Evolutionary conservation across 2,797 vertebrate species (phyloP), one percentile per base, ranked within the genome.

Genomic region (Morelia viridis): DNA sequence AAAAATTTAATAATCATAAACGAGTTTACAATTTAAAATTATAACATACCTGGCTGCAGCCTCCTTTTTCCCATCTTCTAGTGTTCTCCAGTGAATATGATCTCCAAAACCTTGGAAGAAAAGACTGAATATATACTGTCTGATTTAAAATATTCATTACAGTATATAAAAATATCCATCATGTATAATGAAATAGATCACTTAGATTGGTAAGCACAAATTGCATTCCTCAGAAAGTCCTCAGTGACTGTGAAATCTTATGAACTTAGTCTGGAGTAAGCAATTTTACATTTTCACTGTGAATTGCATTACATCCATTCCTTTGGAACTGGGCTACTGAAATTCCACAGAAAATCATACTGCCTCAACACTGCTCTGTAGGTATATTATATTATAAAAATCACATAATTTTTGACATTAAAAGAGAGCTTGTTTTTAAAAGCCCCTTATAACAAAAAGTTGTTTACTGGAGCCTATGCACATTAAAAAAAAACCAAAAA

Each of bases 21-120:
- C 61, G 88, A 80, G 8, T 61, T 62, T 62, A 12, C 87, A 88
- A 10, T 31, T 35, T 87, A 62, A 57, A 61, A 64, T 31, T 26
- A 9, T 7, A 85, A 90, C 94, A 95, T 98, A 99, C 99, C 99
- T 99, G 96, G 98, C 98, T 94, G 98, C 98, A 56, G 99, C 99
- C 95, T 99, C 99, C 89, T 97, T 99, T 97, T 98, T 99, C 90
- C 98, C 99, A 96, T 99, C 99, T 88, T 99, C 99, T 93, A 99
- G 96, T 7, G 98, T 98, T 96, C 99, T 98, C 99, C 99, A 99
- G 92, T 99, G 98, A 97, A 99, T 99, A 94, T 99, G 98, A 94
- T 99, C 99, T 93, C 99, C 99, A 95, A 99, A 99, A 89, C 99
- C 99, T 99, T 94, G 24, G 96, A 94, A 95, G 56, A 96, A 91